Evolutionary conservation across 2,113 vertebrate species (phyloP), one percentile per base, ranked within the genome.

Genomic region (Clarias macrocephalus): DNA sequence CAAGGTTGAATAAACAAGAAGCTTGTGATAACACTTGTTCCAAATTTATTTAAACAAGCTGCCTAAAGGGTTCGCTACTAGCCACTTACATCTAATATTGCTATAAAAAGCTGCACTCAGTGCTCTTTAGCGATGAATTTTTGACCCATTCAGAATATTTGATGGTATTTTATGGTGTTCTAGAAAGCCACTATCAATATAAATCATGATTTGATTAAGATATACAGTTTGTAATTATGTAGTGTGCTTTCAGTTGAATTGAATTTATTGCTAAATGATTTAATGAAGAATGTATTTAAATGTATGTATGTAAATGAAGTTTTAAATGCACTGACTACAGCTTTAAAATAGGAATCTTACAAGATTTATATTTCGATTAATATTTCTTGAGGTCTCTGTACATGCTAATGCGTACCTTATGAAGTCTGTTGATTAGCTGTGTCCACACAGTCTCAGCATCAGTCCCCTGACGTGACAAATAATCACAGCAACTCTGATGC

Each of bases 381-480:
- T 80, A 76, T 75, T 28, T 76, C 11, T 3, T 76, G 21, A 37
- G 19, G 37, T 73, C n/a, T n/a, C 15, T 79, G 21, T 4, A 86
- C 76, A 63, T 54, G 33, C 33, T 21, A 54, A 28, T 25, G 3
- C 30, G 85, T 92, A 96, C 95, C 92, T 93, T 91, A 87, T 94
- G 94, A 88, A 95, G 89, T 91, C 88, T 92, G 86, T 85, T 88
- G 92, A 95, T 93, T 70, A 95, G 93, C 85, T 92, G 84, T 15
- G 85, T 91, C 95, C 96, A 97, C 79, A 96, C 94, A 28, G 86
- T 92, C 94, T 95, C 96, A 81, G 96, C 95, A 87, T 92, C 92
- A 33, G 94, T 93, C 83, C 93, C 95, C 92, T 93, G 95, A 88
- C 89, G 92, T 80, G 93, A 90, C 68, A 98, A 94, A 91, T 95